Base-by-base conservation (phyloP, 2,888 invertebrate genomes). In the Apamea sordens region DNA sequence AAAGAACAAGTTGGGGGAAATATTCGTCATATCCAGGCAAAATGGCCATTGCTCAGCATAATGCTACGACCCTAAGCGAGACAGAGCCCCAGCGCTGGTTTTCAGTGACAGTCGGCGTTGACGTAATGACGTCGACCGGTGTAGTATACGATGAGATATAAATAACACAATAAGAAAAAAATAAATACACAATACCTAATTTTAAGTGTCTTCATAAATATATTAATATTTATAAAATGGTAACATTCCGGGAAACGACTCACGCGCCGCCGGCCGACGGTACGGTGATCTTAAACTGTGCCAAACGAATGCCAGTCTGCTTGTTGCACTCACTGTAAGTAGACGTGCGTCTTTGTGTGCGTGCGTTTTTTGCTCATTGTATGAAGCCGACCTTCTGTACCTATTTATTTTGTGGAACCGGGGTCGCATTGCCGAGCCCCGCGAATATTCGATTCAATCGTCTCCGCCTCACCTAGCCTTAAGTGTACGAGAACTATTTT, bases 401-500 rank as follows among this genome's bases (percentile, higher is more conserved):
- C 13, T 59, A 32, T 13, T 8, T 76, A 24, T 63, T 68, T 44
- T n/a, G 21, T 76, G 53, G 7, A 28, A 41, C 85, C 85, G 88
- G 76, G 88, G 89, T 92, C 91, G 90, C 90, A 89, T 93, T 92
- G 91, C 90, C 90, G 86, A 90, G 89, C 89, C 87, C 86, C 90
- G 83, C 91, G 91, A 93, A 94, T 94, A 94, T 94, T 95, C 93
- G 92, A 95, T 95, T 94, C 94, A 94, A 95, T 94, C 93, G 93
- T 91, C 89, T 90, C 92, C 91, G 78, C 84, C 88, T 89, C 90
- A 89, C 91, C 91, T 88, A 76, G 74, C 83, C 79, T 92, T 91
- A 93, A 94, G 93, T 94, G 94, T 93, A 90, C 92, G 93, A 89
- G 89, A 93, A 94, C 94, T 95, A 95, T 95, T 95, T 95, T 93